A percentile compares a stretch with the other conserved stretches of the same genome.
phyloP scores from a whole-genome alignment of 2,888 invertebrate species.

The Eudemis profundana region DNA sequence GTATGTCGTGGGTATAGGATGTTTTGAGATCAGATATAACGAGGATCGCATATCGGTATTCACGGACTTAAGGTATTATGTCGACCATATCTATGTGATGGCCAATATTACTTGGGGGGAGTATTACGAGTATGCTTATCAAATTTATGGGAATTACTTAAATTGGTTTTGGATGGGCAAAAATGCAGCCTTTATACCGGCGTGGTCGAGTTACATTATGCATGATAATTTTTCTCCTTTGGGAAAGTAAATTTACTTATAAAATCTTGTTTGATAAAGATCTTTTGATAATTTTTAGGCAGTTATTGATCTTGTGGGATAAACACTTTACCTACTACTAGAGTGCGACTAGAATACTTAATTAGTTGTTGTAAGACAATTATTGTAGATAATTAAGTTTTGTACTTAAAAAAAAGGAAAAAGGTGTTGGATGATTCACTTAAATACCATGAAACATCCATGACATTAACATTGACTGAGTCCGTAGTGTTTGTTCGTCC shows the following conservation, averaged over 20 bases:
- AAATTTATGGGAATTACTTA: constrained; percentile 22
- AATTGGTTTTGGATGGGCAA: constrained; percentile 12
- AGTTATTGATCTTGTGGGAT: too few species aligned
- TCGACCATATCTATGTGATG: constrained; percentile 29
- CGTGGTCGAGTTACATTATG: constrained; percentile 1
- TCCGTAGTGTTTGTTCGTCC: too few species aligned
- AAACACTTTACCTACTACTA: too few species aligned
- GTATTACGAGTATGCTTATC: constrained; percentile 39
- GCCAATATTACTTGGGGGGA: constrained; percentile 29
- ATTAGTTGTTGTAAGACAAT: too few species aligned
- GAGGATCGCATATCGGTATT: constrained; percentile 48
- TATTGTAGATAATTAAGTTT: too few species aligned
- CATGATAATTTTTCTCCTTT: constrained; percentile 32
- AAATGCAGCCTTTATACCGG: constrained; percentile 13
- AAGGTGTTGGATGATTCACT: too few species aligned
- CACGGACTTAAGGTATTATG: constrained; percentile 48
- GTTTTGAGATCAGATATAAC: constrained; percentile 71
- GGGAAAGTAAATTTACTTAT: constrained; percentile 12
- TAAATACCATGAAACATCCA: too few species aligned
- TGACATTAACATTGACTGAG: too few species aligned
- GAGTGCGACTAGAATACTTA: too few species aligned
- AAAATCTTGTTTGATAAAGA: background rate
- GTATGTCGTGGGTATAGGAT: constrained; percentile 56
- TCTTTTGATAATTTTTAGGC: too few species aligned
- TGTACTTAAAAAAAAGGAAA: too few species aligned